Base-by-base conservation (phyloP, 2,797 vertebrate species). In the Myotis pilosus region DNA sequence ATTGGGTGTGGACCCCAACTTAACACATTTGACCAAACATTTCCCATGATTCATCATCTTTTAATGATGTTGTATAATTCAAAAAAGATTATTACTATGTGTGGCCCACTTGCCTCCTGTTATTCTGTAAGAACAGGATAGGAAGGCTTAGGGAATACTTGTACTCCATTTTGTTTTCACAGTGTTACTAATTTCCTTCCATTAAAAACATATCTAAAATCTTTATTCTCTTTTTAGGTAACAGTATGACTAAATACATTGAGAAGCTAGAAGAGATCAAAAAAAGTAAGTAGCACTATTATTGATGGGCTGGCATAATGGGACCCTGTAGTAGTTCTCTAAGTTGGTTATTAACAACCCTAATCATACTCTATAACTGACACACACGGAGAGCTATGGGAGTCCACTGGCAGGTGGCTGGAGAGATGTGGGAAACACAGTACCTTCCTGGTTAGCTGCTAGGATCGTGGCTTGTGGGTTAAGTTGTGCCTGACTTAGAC, bases 261-360 rank as follows among this genome's bases (percentile, higher is more conserved):
- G 99, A 99, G 97, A 99, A 97, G 93, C 69, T 99, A 95, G 99
- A 99, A 97, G 99, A 99, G 36, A 99, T 99, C 22, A 99, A 99
- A 97, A 99, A 97, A 98, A 99, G 99, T 99, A 97, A 99, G 99
- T 99, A 95, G 91, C 38, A 38, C 33, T 69, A 12, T 51, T 78
- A 19, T 51, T 78, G 57, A 66, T 41, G 87, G 30, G 76, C 68
- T 84, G 60, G 69, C 79, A 57, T 87, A 86, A 78, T 72, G 68
- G 94, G 79, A 33, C 69, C 66, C 57, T 60, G 3, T 44, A 79
- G 55, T 81, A 51, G 8, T 25, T 75, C 30, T 72, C 0, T 57
- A 80, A 74, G 25, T 33, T 28, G 69, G 30, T 74, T 60, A n/a
- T 90, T 84, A 53, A 16, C 66, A 25, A 22, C 49, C 75, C 20